A percentile compares a stretch with the other conserved stretches of the same genome.
Conservation (phyloP, 2,888 invertebrate genomes). For the Ochropleura plecta region DNA sequence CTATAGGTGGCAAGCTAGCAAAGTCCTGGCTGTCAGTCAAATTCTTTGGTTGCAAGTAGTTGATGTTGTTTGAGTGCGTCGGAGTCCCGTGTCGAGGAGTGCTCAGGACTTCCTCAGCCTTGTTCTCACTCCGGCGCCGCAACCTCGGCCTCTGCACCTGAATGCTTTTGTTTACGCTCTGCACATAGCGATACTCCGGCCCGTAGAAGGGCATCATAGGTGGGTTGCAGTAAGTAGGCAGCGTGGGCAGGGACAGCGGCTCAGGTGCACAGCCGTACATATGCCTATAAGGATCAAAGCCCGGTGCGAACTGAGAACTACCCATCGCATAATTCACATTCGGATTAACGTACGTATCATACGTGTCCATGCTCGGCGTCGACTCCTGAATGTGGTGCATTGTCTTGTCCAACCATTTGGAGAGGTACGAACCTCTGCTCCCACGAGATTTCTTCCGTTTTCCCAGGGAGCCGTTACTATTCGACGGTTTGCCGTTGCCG, state of each 20-base stretch:
- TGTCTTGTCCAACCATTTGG: slow-evolving; percentile 89
- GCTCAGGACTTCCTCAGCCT: slow-evolving; percentile 78
- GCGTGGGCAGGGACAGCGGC: slow-evolving; percentile 92
- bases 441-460: slow-evolving; percentile 88
- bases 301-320: slow-evolving; percentile 83
- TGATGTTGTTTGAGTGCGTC: slow-evolving; percentile 68
- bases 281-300: slow-evolving; percentile 87
- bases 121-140: slow-evolving; percentile 78
- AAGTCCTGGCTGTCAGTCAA: slow-evolving; percentile 88
- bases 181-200: slow-evolving; percentile 82
- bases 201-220: slow-evolving; percentile 75
- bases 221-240: slow-evolving; percentile 89
- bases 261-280: slow-evolving; percentile 90
- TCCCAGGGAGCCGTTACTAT: slow-evolving; percentile 84
- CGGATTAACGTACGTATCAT: slow-evolving; percentile 79
- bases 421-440: slow-evolving; percentile 84
- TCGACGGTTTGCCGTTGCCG: slow-evolving; percentile 83
- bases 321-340: slow-evolving; percentile 79
- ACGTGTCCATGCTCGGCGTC: slow-evolving; percentile 83
- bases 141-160: slow-evolving; percentile 82
- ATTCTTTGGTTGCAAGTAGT: slow-evolving; percentile 84
- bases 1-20: slow-evolving; percentile 93
- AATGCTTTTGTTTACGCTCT: slow-evolving; percentile 80
- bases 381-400: slow-evolving; percentile 85
- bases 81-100: slow-evolving; percentile 71